Percentiles rank a stretch among this genome's conserved stretches.
Evolutionary conservation across 2,888 invertebrate species (phyloP).

Genomic region (Entomobrya proxima): DNA sequence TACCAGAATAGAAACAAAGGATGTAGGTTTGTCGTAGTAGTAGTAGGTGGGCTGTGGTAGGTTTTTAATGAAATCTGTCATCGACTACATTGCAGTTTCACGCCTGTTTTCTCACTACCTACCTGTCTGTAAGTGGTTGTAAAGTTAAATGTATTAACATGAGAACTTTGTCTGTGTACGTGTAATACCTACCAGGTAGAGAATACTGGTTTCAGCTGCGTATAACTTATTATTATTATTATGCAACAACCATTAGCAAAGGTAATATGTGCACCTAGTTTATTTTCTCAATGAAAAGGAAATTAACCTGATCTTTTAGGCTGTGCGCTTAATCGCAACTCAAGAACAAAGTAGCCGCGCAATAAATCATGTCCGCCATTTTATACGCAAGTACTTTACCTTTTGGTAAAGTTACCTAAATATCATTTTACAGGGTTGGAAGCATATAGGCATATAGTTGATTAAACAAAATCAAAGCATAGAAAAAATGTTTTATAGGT

Average conservation of each 20-base stretch:
- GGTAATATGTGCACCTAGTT: neutral
- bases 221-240: neutral
- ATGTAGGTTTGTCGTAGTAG: no score
- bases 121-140: no score
- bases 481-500: conserved; percentile 21
- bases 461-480: conserved; percentile 17
- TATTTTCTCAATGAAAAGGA: neutral
- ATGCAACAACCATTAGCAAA: neutral
- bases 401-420: neutral
- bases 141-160: no score
- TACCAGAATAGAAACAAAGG: no score
- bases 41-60: no score
- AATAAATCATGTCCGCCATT: neutral
- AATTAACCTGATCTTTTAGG: neutral
- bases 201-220: neutral
- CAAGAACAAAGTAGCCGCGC: conserved; percentile 1
- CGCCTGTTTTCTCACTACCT: neutral
- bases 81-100: neutral
- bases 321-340: neutral
- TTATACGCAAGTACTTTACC: neutral
- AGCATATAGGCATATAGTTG: neutral
- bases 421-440: neutral
- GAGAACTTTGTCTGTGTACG: no score
- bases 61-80: neutral
- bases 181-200: no score